These are phyloP conservation scores for Psammodynastes pulverulentus DNA, from an alignment of 2,113 vertebrate species.

Conservation along the genomic window DNA sequence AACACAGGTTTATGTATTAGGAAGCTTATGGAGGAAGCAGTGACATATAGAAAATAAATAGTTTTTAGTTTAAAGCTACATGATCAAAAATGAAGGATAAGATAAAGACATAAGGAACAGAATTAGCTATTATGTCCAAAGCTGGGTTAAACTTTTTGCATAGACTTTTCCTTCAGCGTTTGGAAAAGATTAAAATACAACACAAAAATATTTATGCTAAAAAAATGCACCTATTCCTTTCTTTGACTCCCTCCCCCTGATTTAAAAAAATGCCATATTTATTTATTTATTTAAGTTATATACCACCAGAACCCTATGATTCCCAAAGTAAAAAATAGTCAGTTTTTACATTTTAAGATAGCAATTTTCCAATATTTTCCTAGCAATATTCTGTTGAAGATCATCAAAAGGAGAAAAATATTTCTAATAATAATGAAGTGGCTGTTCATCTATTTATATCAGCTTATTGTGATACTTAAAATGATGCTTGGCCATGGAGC, in stretches of 20 bases:
- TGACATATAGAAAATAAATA: neutral
- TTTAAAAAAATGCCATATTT: neutral
- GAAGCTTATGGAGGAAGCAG: neutral
- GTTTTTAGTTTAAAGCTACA: neutral
- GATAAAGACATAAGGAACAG: neutral
- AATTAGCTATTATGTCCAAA: neutral
- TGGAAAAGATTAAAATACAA: neutral
- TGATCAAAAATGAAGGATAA: neutral
- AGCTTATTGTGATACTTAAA: conserved; percentile 34
- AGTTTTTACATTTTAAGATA: conserved; percentile 10
- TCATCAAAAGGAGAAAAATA: conserved; percentile 15
- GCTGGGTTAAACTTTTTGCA: neutral
- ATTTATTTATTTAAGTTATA: neutral
- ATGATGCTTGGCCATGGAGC: neutral
- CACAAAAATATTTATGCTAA: neutral
- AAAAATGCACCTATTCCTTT: neutral
- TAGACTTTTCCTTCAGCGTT: neutral
- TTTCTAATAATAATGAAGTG: conserved; percentile 14
- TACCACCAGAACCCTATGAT: neutral
- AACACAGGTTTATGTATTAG: neutral
- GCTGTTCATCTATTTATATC: conserved; percentile 1
- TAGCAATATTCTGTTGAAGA: conserved; percentile 32
- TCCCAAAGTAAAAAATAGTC: neutral
- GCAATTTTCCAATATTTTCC: conserved; percentile 32
- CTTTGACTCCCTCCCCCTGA: neutral